phyloP scores from a whole-genome alignment of 2,797 vertebrate species.

The Notolepis coatsorum region DNA sequence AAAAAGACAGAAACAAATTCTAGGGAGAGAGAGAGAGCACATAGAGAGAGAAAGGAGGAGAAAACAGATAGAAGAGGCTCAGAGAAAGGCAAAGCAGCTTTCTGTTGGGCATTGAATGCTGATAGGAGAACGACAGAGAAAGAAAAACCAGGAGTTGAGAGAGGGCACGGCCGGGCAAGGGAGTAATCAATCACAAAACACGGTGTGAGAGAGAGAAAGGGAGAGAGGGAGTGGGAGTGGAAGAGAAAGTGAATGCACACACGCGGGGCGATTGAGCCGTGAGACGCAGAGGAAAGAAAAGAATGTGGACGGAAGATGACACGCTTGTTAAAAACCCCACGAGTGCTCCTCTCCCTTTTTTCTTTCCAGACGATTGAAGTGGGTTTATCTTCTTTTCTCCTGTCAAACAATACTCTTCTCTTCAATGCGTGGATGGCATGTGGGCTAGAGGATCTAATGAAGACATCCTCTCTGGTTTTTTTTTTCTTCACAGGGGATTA shows the following conservation, averaged over 20 bases:
- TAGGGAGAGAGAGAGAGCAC: background rate
- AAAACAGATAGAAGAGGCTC: too few relatives aligned
- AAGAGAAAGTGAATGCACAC: background rate
- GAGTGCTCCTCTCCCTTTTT: background rate
- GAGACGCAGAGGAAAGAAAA: background rate
- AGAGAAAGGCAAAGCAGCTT: too few relatives aligned
- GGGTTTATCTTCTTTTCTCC: background rate
- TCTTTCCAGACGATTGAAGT: background rate
- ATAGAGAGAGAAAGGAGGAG: too few relatives aligned
- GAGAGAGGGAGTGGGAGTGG: too few relatives aligned
- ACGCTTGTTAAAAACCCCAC: background rate
- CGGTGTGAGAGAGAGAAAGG: background rate
- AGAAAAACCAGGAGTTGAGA: too few relatives aligned
- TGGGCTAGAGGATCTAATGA: background rate
- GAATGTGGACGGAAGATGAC: background rate
- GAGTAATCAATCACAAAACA: too few relatives aligned
- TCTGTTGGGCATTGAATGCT: too few relatives aligned
- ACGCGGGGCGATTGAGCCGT: background rate
- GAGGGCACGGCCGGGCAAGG: too few relatives aligned
- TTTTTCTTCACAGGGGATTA: background rate
- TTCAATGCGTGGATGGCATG: background rate
- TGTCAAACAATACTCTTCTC: background rate
- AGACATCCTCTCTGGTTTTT: background rate
- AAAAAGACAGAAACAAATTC: background rate
- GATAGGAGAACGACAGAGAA: too few relatives aligned